A percentile compares a stretch with the other conserved stretches of the same genome.
Evolutionary conservation across 2,797 vertebrate species (phyloP).

Genomic region (Melanotaenia parkinsoni): DNA sequence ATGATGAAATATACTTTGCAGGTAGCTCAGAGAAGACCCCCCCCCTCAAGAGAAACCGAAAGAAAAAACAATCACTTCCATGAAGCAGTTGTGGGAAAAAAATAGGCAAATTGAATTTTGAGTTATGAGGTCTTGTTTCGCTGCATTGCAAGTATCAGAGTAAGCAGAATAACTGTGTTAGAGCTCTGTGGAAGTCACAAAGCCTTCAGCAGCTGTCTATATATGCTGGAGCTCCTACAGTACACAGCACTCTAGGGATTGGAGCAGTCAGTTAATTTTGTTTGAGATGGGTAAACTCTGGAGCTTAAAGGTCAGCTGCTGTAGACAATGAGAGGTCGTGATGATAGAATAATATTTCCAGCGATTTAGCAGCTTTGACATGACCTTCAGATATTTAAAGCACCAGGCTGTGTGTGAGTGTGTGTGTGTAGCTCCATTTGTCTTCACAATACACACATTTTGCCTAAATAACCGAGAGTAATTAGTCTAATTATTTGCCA

Average conservation of each 20-base stretch:
- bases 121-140: constrained; percentile 31
- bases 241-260: background rate
- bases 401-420: background rate
- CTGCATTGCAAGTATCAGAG: constrained; percentile 29
- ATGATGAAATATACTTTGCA: constrained; percentile 60
- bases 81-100: constrained; percentile 1
- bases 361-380: constrained; percentile 52
- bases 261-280: constrained; percentile 29
- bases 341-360: constrained; percentile 62
- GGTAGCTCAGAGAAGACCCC: constrained; percentile 19
- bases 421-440: background rate
- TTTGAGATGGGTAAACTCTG: constrained; percentile 37
- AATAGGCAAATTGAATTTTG: constrained; percentile 34
- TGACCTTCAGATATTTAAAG: constrained; percentile 64
- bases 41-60: constrained; percentile 30
- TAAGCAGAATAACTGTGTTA: constrained; percentile 9
- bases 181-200: constrained; percentile 4
- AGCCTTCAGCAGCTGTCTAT: constrained; percentile 16
- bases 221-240: constrained; percentile 20
- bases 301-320: constrained; percentile 67
- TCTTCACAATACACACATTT: constrained; percentile 40
- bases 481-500: constrained; percentile 70
- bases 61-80: constrained; percentile 19
- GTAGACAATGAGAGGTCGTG: constrained; percentile 59
- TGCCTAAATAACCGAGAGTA: constrained; percentile 60